phyloP scores from a whole-genome alignment of 2,888 invertebrate genomes.

The Leptopterna dolabrata region DNA sequence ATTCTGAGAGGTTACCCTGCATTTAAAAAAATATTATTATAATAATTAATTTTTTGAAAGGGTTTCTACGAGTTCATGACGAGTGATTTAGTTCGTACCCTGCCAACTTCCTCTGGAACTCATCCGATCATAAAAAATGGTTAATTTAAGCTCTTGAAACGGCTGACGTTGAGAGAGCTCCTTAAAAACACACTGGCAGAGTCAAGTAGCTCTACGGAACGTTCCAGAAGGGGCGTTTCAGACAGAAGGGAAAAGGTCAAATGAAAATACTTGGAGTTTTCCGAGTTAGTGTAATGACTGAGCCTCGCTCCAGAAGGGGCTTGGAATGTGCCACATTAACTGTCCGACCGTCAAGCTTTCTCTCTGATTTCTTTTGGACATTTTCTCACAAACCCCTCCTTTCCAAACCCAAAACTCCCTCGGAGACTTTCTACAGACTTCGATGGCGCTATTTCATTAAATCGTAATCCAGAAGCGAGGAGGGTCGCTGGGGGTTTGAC shows the following conservation, averaged over 20 bases:
- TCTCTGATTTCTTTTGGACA: slow-evolving; percentile 8
- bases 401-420: not conserved
- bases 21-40: no score
- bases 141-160: no score
- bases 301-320: not conserved
- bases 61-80: no score
- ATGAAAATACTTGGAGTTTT: slow-evolving; percentile 35
- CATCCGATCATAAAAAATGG: no score
- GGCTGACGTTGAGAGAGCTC: no score
- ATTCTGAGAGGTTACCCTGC: no score
- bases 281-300: slow-evolving; percentile 22
- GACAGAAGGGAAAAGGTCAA: slow-evolving; percentile 6
- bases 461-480: not conserved
- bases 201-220: not conserved
- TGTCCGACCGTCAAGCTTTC: slow-evolving; percentile 21
- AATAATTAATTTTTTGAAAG: no score
- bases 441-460: not conserved
- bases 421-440: not conserved
- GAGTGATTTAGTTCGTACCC: no score
- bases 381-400: not conserved
- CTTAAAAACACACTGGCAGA: no score
- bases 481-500: no score
- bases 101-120: no score
- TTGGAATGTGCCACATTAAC: slow-evolving; percentile 40
- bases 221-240: not conserved